These are phyloP conservation scores for Ophioninae sp. DNA, from an alignment of 2,888 invertebrate species.

Conservation along the genomic window DNA sequence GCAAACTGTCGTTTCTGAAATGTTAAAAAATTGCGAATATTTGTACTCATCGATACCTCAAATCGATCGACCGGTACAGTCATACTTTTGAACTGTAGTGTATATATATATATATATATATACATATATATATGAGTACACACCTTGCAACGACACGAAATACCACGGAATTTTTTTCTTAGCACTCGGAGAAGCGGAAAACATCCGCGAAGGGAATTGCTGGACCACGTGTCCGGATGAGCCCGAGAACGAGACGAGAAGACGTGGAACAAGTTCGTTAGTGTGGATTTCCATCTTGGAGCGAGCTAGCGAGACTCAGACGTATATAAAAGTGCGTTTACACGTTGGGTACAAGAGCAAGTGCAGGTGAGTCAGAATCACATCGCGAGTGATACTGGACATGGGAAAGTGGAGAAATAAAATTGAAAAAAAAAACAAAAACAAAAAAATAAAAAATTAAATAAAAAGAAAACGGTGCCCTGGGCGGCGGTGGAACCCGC, in stretches of 20 bases:
- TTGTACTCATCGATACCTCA: too few species aligned
- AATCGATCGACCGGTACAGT: too few species aligned
- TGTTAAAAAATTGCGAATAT: too few species aligned
- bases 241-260: constrained; percentile 50
- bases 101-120: constrained; percentile 15
- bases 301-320: not conserved
- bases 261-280: constrained; percentile 63
- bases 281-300: constrained; percentile 56
- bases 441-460: too few species aligned
- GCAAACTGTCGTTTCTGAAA: too few species aligned
- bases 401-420: constrained; percentile 2
- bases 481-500: constrained; percentile 11
- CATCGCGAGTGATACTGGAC: constrained; percentile 19
- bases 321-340: not conserved
- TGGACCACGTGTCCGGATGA: constrained; percentile 36
- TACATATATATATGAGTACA: constrained; percentile 31
- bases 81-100: too few species aligned
- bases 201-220: constrained; percentile 50
- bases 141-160: constrained; percentile 61
- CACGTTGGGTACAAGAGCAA: constrained; percentile 19
- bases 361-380: constrained; percentile 31
- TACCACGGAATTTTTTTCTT: constrained; percentile 57
- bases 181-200: constrained; percentile 46
- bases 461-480: constrained; percentile 1
- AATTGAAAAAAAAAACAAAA: too few species aligned